Base-by-base conservation (phyloP, 2,797 vertebrate genomes). In the Craterocephalus amniculus region DNA sequence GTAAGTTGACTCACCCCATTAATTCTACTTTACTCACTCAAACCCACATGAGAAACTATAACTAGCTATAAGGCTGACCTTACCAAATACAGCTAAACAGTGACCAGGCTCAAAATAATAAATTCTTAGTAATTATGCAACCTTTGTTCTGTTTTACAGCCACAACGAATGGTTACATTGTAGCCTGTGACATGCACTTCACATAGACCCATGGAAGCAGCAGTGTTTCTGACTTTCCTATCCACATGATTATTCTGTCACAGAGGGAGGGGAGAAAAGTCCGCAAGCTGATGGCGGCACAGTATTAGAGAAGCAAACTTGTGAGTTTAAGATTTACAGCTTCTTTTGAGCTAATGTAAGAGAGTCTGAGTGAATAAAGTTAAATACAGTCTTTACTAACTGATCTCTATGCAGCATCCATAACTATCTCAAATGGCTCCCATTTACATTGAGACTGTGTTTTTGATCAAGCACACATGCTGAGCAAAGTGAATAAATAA, bases 401-500 rank as follows among this genome's bases (percentile, higher is more conserved):
- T 24, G 31, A 52, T 24, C 32, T 64, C 57, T 54, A 60, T 29
- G 57, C 58, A 14, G 65, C 34, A 63, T 24, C 22, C 26, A 8
- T 35, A 56, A 51, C 29, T 4, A 22, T 40, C 65, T 67, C 43
- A 45, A 51, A 61, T 68, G 55, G 36, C 63, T 81, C 38, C 70
- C 59, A 62, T 29, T 54, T 55, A 70, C 45, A 64, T 58, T 67
- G 32, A 79, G 22, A 63, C 72, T 60, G 27, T 32, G 58, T 72
- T 71, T 60, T 59, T 68, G 70, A 57, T 66, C 72, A 73, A 48
- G 38, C 66, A 63, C 45, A 40, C 77, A 79, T 65, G 76, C 71
- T 70, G 56, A 73, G 49, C 66, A 74, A 69, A 68, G n/a, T 11
- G 51, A 88, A 88, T 85, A 90, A 83, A 87, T 85, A 79, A 88